Evolutionary conservation across 2,888 invertebrate genomes (phyloP).

Genomic region (Ganaspis brasiliensis): DNA sequence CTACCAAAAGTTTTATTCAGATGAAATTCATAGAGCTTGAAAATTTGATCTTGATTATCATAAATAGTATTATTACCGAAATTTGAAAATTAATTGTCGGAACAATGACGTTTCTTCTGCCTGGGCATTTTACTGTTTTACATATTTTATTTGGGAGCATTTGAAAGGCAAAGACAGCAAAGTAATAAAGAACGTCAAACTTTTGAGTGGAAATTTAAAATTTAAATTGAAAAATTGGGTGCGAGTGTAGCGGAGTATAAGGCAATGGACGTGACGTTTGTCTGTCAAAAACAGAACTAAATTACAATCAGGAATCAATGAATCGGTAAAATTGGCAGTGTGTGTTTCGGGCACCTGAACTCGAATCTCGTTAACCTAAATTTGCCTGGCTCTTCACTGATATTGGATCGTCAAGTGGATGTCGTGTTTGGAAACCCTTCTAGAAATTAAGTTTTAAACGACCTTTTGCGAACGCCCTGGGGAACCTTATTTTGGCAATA

Average conservation of each 20-base stretch:
- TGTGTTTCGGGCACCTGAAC: constrained; percentile 23
- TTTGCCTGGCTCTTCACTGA: constrained; percentile 9
- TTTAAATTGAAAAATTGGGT: constrained; percentile 11
- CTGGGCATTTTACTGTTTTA: no score
- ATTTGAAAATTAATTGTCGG: no score
- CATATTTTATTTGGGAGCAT: constrained; percentile 1
- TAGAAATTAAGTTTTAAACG: constrained; percentile 35
- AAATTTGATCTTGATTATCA: no score
- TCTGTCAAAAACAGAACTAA: background rate
- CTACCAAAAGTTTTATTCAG: no score
- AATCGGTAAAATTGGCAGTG: constrained; percentile 4
- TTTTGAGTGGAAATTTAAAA: background rate
- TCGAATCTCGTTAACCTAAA: constrained; percentile 22
- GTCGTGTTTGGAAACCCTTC: constrained; percentile 23
- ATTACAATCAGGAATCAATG: constrained; percentile 1
- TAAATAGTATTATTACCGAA: no score
- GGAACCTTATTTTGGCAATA: constrained; percentile 27
- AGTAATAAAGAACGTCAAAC: background rate
- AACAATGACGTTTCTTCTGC: no score
- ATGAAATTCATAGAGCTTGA: no score
- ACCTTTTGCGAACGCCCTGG: background rate
- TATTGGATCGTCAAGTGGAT: background rate
- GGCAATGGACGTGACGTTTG: background rate
- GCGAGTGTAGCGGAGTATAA: background rate
- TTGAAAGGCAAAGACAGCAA: background rate